A percentile compares a stretch with the other conserved stretches of the same genome.
Evolutionary conservation across 2,113 vertebrate genomes (phyloP).

Genomic region (Canis aureus): DNA sequence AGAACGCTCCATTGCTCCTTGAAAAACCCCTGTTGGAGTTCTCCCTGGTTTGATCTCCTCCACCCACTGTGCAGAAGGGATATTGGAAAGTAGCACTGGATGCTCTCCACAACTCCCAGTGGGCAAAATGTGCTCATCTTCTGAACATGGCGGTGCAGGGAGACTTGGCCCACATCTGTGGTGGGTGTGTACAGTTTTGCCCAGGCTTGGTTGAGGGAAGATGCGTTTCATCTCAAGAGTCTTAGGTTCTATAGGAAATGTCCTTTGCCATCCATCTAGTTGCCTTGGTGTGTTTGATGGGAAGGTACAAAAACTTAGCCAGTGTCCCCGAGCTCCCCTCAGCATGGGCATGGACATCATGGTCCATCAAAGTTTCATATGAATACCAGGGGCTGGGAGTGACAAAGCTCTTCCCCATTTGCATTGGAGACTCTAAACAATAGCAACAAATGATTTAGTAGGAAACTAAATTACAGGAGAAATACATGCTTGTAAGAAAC

Average conservation of each 20-base stretch:
- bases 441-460: background rate
- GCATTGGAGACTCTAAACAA: background rate
- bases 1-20: background rate
- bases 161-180: accelerated
- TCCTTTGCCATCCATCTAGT: background rate
- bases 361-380: background rate
- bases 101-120: background rate
- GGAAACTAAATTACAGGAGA: background rate
- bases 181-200: accelerated
- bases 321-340: no score
- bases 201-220: background rate
- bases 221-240: accelerated
- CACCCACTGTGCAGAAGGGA: accelerated
- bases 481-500: background rate
- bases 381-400: background rate
- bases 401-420: background rate
- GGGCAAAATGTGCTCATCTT: background rate
- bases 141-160: background rate
- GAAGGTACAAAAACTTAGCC: background rate
- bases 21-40: background rate
- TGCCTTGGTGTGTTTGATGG: background rate
- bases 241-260: background rate
- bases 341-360: background rate
- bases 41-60: background rate
- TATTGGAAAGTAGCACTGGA: background rate